Evolutionary conservation across 2,113 vertebrate species (phyloP), one percentile per base, ranked within the genome.

Genomic region (Hypanus sabinus): DNA sequence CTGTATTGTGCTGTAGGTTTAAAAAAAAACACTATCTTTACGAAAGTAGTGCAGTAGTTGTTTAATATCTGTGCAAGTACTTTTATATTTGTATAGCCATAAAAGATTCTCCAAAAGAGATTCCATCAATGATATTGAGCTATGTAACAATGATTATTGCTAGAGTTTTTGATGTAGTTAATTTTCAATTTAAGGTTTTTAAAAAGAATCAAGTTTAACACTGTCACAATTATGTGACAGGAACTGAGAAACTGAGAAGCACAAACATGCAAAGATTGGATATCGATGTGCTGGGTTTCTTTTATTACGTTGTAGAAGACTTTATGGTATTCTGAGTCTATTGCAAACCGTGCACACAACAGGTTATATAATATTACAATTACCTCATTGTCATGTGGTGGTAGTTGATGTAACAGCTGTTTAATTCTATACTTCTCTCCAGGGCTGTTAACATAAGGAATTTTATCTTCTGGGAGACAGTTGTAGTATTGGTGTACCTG

Each of bases 401-500:
- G 99, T 94, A 99, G 97, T 96, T 99, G 99, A 95, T 99, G 98
- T 94, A 99, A 96, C 76, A 99, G 98, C 96, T 99, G 99, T 94
- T 99, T 99, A 96, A 99, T 99, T 68, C 99, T 97, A 94, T 98
- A 97, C 95, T 99, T 99, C 96, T 99, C 99, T 95, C 99, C 99
- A 0, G 98, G 97, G 96, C 99, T 99, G 97, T 99, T 99, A 95
- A 99, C 98, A 3, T 99, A 99, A 65, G 99, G 99, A 75, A 99
- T 98, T 96, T 99, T 99, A 96, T 99, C 99, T 96, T 99, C 99
- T 0, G 99, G 99, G 94, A 99, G 97, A 94, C 98, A 99, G 97
- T 98, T 99, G 95, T 99, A 99, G 95, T 99, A 99, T 96, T 98
- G 99, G 96, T 99, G 98, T 81, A 99, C 99, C 99, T 99, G 38